Conservation (phyloP, 2,888 invertebrate species). For the Augochlorella aurata region DNA sequence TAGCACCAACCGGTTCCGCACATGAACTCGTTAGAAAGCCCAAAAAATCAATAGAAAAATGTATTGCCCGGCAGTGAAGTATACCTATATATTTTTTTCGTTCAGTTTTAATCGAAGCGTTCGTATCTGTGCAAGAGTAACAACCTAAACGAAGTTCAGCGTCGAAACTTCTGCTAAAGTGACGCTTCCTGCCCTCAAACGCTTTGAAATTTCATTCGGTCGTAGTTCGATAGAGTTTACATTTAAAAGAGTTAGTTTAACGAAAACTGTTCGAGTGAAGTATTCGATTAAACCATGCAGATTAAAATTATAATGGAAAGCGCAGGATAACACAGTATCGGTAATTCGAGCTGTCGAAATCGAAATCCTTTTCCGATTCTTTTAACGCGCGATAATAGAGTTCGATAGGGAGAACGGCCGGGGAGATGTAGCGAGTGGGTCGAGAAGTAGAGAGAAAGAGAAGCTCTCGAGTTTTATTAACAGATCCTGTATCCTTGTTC, state of each 20-base stretch:
- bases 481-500: slow-evolving; percentile 33
- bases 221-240: neutral
- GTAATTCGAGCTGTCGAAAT: slow-evolving; percentile 10
- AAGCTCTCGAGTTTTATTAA: slow-evolving; percentile 31
- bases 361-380: slow-evolving; percentile 7
- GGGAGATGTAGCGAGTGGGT: neutral
- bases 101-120: neutral
- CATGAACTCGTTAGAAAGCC: neutral
- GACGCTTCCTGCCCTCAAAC: neutral
- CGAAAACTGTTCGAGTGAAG: neutral
- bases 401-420: neutral
- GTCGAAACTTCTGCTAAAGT: neutral
- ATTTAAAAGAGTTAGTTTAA: neutral
- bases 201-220: slow-evolving; percentile 1
- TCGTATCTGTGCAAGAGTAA: neutral
- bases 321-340: neutral
- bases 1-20: too few relatives aligned
- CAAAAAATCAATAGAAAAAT: neutral
- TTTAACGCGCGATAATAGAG: slow-evolving; percentile 2
- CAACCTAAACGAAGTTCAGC: neutral
- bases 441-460: neutral
- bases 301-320: neutral
- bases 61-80: too few relatives aligned
- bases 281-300: neutral
- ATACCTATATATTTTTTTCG: neutral